A percentile compares a stretch with the other conserved stretches of the same genome.
Conservation (phyloP, 2,888 invertebrate genomes). For the Hemithea aestivaria region DNA sequence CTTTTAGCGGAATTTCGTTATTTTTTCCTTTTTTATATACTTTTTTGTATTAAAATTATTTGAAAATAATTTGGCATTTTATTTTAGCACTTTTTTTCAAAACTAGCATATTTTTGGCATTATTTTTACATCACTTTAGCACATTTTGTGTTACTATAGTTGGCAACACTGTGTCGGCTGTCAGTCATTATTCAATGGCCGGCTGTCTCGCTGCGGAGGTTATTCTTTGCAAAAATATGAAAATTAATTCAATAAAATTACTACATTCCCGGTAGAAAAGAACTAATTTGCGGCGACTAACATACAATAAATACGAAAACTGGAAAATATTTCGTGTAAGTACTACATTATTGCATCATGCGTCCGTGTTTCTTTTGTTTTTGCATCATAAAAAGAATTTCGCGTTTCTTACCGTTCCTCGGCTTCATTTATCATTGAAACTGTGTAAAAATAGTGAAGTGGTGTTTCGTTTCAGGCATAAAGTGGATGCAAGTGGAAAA, state of each 20-base stretch:
- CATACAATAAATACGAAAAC: conserved; percentile 1
- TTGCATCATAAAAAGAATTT: conserved; percentile 15
- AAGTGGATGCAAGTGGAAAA: conserved; percentile 31
- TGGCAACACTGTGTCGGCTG: conserved; percentile 1
- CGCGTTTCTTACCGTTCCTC: conserved; percentile 17
- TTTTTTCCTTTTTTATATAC: too few species aligned
- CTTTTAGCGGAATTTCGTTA: too few species aligned
- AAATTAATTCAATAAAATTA: conserved; percentile 13
- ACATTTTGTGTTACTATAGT: too few species aligned
- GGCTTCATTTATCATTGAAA: conserved; percentile 12
- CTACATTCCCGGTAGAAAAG: conserved; percentile 18
- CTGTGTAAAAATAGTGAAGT: conserved; percentile 49
- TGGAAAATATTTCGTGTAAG: conserved; percentile 29
- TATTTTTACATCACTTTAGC: too few species aligned
- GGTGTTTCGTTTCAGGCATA: conserved; percentile 58
- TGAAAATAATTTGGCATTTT: too few species aligned
- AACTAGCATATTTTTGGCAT: too few species aligned
- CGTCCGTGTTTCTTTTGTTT: conserved; percentile 41
- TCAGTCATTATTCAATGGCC: conserved; percentile 11
- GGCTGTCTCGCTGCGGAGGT: conserved; percentile 22
- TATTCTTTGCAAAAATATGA: conserved; percentile 12
- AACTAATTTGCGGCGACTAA: conserved; percentile 3
- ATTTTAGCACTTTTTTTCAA: too few species aligned
- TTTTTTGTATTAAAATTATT: too few species aligned
- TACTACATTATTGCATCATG: conserved; percentile 38